phyloP scores from a whole-genome alignment of 1,140 invertebrate species.

The Drosophila leontia region DNA sequence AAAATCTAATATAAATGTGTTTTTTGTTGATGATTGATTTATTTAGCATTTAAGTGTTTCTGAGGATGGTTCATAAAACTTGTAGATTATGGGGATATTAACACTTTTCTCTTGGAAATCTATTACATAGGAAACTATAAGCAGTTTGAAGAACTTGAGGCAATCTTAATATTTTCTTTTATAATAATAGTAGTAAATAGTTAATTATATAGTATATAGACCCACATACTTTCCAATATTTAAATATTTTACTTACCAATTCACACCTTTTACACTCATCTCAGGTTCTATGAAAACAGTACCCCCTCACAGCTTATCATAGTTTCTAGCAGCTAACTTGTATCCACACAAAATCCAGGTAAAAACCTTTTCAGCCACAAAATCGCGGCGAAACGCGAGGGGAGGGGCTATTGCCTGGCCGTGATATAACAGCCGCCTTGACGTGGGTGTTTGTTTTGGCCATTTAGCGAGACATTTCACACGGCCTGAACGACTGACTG shows the following conservation, averaged over 20 bases:
- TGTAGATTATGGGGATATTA: neutral
- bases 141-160: too few relatives aligned
- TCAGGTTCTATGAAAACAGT: neutral
- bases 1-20: neutral
- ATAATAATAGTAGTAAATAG: too few relatives aligned
- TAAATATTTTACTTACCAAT: too few relatives aligned
- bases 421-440: conserved; percentile 66
- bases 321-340: conserved; percentile 2
- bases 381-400: neutral
- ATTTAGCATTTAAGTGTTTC: too few relatives aligned
- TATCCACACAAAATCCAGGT: conserved; percentile 9
- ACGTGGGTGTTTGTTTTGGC: conserved; percentile 71
- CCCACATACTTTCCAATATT: too few relatives aligned
- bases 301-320: neutral
- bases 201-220: too few relatives aligned
- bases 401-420: conserved; percentile 45
- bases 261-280: neutral
- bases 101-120: neutral
- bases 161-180: too few relatives aligned
- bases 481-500: conserved; percentile 44
- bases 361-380: conserved; percentile 33
- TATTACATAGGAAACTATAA: too few relatives aligned
- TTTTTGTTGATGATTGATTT: neutral
- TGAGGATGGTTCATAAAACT: neutral
- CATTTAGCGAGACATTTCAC: conserved; percentile 79